Percentiles rank a stretch among this genome's conserved stretches.
Evolutionary conservation across 2,888 invertebrate species (phyloP).

Genomic region (Nephrotoma appendiculata): DNA sequence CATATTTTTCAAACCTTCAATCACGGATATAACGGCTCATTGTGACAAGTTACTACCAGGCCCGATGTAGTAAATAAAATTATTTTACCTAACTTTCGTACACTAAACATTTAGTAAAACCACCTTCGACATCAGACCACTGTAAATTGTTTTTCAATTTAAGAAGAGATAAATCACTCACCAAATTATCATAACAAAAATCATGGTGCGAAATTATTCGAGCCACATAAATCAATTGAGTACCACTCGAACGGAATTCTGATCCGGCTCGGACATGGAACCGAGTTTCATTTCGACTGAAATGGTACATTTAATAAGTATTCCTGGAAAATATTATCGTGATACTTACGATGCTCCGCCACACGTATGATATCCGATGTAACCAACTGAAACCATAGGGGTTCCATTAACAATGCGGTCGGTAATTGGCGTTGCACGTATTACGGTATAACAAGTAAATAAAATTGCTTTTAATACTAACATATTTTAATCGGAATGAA

Average conservation of each 20-base stretch:
- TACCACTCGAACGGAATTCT: neutral
- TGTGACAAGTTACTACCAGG: neutral
- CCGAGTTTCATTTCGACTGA: neutral
- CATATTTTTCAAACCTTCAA: neutral
- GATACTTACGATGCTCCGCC: conserved; percentile 7
- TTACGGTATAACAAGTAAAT: neutral
- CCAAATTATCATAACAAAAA: neutral
- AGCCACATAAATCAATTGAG: neutral
- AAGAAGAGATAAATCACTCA: neutral
- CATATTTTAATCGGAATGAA: neutral
- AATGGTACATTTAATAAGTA: neutral
- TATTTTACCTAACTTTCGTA: neutral
- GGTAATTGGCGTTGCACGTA: neutral
- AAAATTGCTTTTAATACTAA: neutral
- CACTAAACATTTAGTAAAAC: neutral
- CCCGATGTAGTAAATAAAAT: neutral
- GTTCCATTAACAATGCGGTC: conserved; percentile 17
- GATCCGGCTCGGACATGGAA: neutral
- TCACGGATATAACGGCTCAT: neutral
- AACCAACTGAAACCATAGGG: conserved; percentile 17
- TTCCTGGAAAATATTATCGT: neutral
- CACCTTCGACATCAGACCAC: neutral
- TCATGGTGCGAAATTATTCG: neutral
- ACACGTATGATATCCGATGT: conserved; percentile 5
- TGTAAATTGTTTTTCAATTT: neutral